Evolutionary conservation across 2,888 invertebrate genomes (phyloP).

Genomic region (Chrysolina americana): DNA sequence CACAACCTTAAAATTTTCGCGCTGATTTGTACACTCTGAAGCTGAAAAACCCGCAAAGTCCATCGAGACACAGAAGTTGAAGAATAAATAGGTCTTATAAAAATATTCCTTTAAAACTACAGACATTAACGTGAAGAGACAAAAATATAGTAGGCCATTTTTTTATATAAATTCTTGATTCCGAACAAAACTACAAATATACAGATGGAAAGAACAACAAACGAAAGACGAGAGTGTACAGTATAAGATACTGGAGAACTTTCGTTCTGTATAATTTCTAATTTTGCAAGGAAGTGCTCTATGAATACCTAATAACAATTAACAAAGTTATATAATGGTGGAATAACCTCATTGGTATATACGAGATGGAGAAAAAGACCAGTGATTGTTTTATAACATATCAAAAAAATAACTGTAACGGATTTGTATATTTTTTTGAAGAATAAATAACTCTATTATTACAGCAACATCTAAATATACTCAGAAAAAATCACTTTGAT

Average conservation of each 20-base stretch:
- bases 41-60: slow-evolving; percentile 27
- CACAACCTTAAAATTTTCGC: neutral
- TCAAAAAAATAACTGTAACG: neutral
- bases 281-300: slow-evolving; percentile 50
- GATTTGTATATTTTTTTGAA: too few relatives aligned
- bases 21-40: slow-evolving; percentile 10
- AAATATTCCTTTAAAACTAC: slow-evolving; percentile 51
- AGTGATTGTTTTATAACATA: neutral
- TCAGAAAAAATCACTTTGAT: too few relatives aligned
- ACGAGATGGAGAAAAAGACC: slow-evolving; percentile 36
- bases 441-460: too few relatives aligned
- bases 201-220: slow-evolving; percentile 30
- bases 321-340: slow-evolving; percentile 56
- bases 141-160: slow-evolving; percentile 64
- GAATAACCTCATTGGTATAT: slow-evolving; percentile 26
- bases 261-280: slow-evolving; percentile 39
- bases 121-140: slow-evolving; percentile 59
- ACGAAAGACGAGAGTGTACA: slow-evolving; percentile 15
- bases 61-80: slow-evolving; percentile 33
- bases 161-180: slow-evolving; percentile 43
- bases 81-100: slow-evolving; percentile 51
- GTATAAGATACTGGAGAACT: slow-evolving; percentile 7
- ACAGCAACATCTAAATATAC: too few relatives aligned
- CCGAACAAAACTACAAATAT: slow-evolving; percentile 46
- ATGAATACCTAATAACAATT: slow-evolving; percentile 55